A percentile compares a stretch with the other conserved stretches of the same genome.
Conservation (phyloP, 64 coral and sea anemone species). For the Montipora foliosa region DNA sequence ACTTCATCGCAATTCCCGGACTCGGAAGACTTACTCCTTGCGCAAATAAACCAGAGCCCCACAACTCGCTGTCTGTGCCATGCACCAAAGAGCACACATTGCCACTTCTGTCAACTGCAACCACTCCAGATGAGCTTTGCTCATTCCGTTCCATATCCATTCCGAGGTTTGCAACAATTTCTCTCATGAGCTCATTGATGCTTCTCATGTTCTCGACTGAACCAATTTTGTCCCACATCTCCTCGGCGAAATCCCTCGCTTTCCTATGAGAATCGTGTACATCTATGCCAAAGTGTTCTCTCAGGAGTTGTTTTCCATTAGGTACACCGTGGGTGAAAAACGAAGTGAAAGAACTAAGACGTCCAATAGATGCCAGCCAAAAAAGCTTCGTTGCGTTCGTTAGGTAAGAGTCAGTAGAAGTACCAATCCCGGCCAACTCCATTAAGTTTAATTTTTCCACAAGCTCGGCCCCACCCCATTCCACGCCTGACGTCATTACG, state of each 20-base stretch:
- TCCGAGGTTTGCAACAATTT: slow-evolving; percentile 60
- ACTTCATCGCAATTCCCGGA: slow-evolving; percentile 72
- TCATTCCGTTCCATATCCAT: slow-evolving; percentile 22
- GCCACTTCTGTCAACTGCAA: slow-evolving; percentile 79
- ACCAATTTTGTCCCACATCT: slow-evolving; percentile 76
- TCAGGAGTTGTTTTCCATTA: slow-evolving; percentile 54
- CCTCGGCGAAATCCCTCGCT: slow-evolving; percentile 47
- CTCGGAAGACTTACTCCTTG: slow-evolving; percentile 85
- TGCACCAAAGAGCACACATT: slow-evolving; percentile 91
- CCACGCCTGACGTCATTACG: slow-evolving; percentile 61
- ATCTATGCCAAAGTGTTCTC: slow-evolving; percentile 71
- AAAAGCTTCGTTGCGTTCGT: slow-evolving; percentile 79
- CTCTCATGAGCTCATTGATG: slow-evolving; percentile 68
- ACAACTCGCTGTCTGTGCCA: slow-evolving; percentile 72
- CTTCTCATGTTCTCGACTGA: slow-evolving; percentile 52
- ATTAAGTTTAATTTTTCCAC: slow-evolving; percentile 77
- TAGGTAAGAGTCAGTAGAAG: slow-evolving; percentile 56
- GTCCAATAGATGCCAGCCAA: slow-evolving; percentile 80
- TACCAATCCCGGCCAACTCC: slow-evolving; percentile 64
- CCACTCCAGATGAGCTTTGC: slow-evolving; percentile 69
- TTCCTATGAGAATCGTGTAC: slow-evolving; percentile 37
- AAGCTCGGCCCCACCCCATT: slow-evolving; percentile 78
- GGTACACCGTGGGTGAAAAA: slow-evolving; percentile 52
- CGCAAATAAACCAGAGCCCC: slow-evolving; percentile 94
- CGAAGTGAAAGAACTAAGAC: slow-evolving; percentile 82